Base-by-base conservation (phyloP, 1,140 invertebrate genomes). In the Lucilia sericata region DNA sequence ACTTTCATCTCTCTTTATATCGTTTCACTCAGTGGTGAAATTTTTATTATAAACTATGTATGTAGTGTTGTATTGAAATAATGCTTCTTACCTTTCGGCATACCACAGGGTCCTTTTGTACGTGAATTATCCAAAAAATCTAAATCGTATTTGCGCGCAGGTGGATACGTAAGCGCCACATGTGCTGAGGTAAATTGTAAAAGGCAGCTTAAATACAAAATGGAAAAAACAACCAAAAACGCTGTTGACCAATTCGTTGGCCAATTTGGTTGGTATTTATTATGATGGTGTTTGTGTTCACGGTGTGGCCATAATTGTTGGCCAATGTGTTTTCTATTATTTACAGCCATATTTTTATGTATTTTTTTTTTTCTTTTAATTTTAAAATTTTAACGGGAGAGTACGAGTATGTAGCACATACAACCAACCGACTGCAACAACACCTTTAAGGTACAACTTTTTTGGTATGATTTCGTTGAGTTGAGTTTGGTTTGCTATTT, bases 41-140 rank as follows among this genome's bases (percentile, higher is more conserved):
- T 42, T 0, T 8, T 42, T 10, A 42, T 42, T 30, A n/a, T n/a
- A n/a, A n/a, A n/a, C n/a, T n/a, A 30, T 2, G 25, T 30, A 30
- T 30, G 25, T 30, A 3, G 25, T 30, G 25, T 30, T 19, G 10
- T 25, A 70, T 25, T 12, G n/a, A 25, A 19, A 25, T 30, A 30
- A 30, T 30, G 25, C 25, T 2, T 36, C 92, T 94, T 92, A 98
- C 97, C 97, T 96, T 96, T 97, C 8, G 97, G 97, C 96, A 99
- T 98, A 85, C 98, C 98, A 91, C 98, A 99, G 47, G 97, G 98
- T 83, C 95, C 94, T 87, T 95, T 95, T 19, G 98, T 98, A 87
- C 97, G 94, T 82, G 95, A 94, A 90, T 96, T 98, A 91, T 99
- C 97, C 91, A 99, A 92, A 92, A 98, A 99, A 92, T 99, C 98